Base-by-base conservation (phyloP, 2,888 invertebrate genomes). In the Osmoderma eremita region DNA sequence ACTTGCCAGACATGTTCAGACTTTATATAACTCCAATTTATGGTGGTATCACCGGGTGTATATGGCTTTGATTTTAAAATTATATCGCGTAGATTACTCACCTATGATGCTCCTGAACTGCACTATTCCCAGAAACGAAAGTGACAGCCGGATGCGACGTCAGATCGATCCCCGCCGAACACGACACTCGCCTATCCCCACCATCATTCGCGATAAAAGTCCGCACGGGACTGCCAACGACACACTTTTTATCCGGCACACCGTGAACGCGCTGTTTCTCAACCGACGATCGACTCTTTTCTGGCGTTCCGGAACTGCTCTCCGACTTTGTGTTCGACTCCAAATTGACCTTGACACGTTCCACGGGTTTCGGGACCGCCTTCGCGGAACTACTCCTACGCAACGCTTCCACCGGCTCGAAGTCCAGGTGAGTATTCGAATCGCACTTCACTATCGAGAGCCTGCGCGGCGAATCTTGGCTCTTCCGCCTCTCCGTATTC, bases 111-210 rank as follows among this genome's bases (percentile, higher is more conserved):
- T 80, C 80, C 70, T 78, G 75, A 72, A 61, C 22, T 4, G 76
- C 77, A 75, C 75, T 79, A 66, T 58, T 61, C 42, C 30, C 30
- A 5, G 30, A 75, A 24, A 81, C 80, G 68, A 77, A 81, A 3
- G 80, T 80, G 61, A 81, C 80, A 42, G 77, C 78, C 5, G 80
- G 80, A 75, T 81, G 78, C 24, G 79, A 75, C n/a, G 78, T 78
- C 17, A 80, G 69, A 71, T 82, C 82, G 5, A 79, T 75, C 13
- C 75, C 72, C 17, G 78, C 79, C 56, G 81, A 81, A 73, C 80
- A 79, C 68, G 74, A 74, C 22, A 74, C 71, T 22, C 72, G 67
- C 30, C 42, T 69, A 13, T 58, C 67, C 49, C 53, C 51, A 30
- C 38, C 66, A 17, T 63, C 67, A n/a, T 49, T 66, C 41, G 45